Base-by-base conservation (phyloP, 2,888 invertebrate genomes). In the Apoda limacodes region DNA sequence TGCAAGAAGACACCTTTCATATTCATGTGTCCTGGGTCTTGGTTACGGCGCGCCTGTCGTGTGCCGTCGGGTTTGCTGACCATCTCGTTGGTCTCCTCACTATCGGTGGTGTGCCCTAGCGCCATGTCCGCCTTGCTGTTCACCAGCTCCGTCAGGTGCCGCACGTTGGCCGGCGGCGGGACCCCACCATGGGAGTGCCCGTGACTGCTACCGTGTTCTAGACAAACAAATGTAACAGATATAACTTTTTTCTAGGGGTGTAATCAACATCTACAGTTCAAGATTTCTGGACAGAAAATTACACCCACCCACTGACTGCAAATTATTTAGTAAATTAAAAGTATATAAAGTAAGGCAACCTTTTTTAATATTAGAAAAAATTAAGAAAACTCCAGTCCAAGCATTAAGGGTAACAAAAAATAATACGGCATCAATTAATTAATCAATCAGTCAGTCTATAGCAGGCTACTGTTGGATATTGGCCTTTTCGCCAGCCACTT, bases 1-100 rank as follows among this genome's bases (percentile, higher is more conserved):
- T 99, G 99, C 31, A 99, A 83, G 67, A 98, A 99, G n/a, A 98
- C 98, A n/a, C 98, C 99, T 31, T 94, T 88, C 97, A 99, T 99
- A 63, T 99, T 99, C 90, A 99, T 90, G 62, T 96, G 93, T 2
- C 89, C 88, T 1, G 91, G 85, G 56, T 88, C 84, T 9, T 48
- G 17, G 50, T 0, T 67, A 33, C 2, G 56, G 39, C 25, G 51
- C 48, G 32, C 57, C 54, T 0, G 68, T 59, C 80, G 74, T 4
- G 68, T 55, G 13, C 50, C 55, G 0, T 54, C 42, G 30, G 63
- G 68, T 1, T 71, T 68, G 19, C 68, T 69, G 0, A 78, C 76
- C 78, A 80, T 80, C 35, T 80, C 78, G 32, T 78, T 78, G 0
- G 76, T 75, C 38, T 80, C 78, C 31, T 78, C 78, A 0, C 50